Conservation (phyloP, 2,113 vertebrate genomes). For the Python bivittatus region DNA sequence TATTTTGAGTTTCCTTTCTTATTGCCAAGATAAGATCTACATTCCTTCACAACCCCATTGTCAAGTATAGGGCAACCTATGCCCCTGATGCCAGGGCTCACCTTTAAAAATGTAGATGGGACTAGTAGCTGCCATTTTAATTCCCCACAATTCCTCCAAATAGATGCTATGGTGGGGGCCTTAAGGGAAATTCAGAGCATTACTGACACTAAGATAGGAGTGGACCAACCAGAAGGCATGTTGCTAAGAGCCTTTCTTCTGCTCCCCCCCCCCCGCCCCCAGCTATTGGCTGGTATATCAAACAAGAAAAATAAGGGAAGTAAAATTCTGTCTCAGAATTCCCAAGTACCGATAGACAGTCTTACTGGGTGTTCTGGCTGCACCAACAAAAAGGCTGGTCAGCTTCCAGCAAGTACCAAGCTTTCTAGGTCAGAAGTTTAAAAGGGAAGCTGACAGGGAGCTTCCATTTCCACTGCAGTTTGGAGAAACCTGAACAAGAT, state of each 20-base stretch:
- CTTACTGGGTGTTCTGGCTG: neutral
- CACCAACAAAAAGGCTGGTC: neutral
- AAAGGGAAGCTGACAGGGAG: neutral
- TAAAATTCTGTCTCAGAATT: neutral
- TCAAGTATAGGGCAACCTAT: neutral
- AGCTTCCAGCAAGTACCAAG: neutral
- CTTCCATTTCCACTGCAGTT: neutral
- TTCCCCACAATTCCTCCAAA: neutral
- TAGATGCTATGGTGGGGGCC: neutral
- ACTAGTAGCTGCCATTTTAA: neutral
- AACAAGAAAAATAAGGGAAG: neutral
- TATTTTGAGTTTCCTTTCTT: neutral
- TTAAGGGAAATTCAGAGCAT: neutral
- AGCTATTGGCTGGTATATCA: neutral
- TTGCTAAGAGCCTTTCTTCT: neutral
- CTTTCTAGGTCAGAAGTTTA: neutral
- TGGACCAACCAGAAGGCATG: neutral
- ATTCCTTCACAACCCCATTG: neutral
- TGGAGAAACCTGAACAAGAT: neutral
- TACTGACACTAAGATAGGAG: neutral
- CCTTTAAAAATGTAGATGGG: neutral
- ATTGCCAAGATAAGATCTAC: neutral
- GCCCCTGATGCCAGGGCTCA: neutral
- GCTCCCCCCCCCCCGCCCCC: rapidly evolving
- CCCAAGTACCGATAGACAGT: neutral